Conservation (phyloP, 2,113 vertebrate genomes). For the Mixornis gularis region DNA sequence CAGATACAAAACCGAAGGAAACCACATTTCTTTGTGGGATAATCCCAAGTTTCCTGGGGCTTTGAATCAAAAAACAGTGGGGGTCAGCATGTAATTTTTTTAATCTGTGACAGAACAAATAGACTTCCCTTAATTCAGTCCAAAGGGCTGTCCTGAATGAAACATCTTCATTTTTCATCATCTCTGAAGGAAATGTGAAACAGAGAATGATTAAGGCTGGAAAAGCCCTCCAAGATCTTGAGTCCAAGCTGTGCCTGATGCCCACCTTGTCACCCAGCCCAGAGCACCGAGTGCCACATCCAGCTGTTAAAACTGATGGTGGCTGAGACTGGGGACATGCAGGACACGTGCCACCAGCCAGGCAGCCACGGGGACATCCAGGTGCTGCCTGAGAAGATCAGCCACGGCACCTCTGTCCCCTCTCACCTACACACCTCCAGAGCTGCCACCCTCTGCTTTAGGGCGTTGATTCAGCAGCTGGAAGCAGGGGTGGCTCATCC, state of each 20-base stretch:
- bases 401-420: accelerated
- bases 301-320: neutral
- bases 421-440: neutral
- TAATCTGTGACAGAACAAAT: neutral
- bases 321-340: neutral
- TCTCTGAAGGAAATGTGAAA: neutral
- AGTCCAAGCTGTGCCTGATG: neutral
- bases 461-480: accelerated
- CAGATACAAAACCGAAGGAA: neutral
- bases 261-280: neutral
- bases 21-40: neutral
- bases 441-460: accelerated
- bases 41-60: neutral
- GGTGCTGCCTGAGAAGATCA: neutral
- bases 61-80: neutral
- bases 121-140: neutral
- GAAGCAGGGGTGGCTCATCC: neutral
- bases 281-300: accelerated
- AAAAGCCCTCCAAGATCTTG: neutral
- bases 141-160: neutral
- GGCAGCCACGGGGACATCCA: neutral
- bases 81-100: neutral
- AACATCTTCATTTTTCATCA: neutral
- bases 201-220: neutral
- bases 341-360: neutral